Base-by-base conservation (phyloP, 2,888 invertebrate species). In the Terebella lapidaria region DNA sequence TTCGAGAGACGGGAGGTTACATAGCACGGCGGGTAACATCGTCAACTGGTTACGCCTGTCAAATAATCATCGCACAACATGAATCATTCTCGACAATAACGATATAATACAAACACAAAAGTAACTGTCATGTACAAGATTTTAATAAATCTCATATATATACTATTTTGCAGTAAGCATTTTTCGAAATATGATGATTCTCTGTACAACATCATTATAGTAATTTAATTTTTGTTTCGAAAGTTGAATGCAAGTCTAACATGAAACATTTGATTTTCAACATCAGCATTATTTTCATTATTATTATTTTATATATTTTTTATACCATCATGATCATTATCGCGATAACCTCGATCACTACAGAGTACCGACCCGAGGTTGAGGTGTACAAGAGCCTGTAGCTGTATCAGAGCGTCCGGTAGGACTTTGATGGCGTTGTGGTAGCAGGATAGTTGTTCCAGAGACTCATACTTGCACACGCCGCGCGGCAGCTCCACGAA, bases 401-500 rank as follows among this genome's bases (percentile, higher is more conserved):
- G 85, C 80, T 87, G 86, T 64, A 87, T 87, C 62, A 95, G 87
- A 30, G 88, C 87, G 74, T 92, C 90, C 59, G 94, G 94, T 75
- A 95, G 87, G 73, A 86, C 87, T 76, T 91, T 87, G 77, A 95
- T 91, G 69, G 89, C 87, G 84, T 95, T 95, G 84, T 94, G 92
- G 81, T 94, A 92, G 70, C 92, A 86, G 72, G 91, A 86, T 69
- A 95, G 84, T 75, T 89, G 89, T 84, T 95, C 94, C 81, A 94
- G 85, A 81, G 90, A 93, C 70, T 88, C 85, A 82, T 90, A 94
- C 22, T 89, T 87, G 66, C 92, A 92, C 68, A 95, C 85, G 84
- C 93, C 93, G 77, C 88, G 87, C 59, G 95, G 95, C 75, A 95
- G 84, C 82, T 94, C 94, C 79, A 87, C 86, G 81, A 95, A 90